Conservation (phyloP, 92 coral and sea anemone genomes). For the Galaxea fascicularis region DNA sequence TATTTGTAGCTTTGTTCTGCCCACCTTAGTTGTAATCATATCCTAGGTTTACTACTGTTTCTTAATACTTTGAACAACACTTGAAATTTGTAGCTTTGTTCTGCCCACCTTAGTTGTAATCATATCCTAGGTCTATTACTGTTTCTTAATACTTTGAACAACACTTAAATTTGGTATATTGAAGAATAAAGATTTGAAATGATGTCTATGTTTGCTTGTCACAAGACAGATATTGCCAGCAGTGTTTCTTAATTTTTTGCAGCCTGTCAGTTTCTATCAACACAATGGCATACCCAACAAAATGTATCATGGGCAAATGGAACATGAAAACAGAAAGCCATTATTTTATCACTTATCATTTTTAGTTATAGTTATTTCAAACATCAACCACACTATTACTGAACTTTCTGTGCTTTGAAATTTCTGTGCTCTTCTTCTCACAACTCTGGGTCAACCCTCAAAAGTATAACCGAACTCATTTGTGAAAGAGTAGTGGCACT, state of each 20-base stretch:
- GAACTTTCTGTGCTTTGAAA: background rate
- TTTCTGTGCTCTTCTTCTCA: constrained; percentile 26
- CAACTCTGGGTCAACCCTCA: constrained; percentile 42
- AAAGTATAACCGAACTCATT: constrained; percentile 64
- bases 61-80: too few species aligned
- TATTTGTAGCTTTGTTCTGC: too few species aligned
- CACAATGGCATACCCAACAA: constrained; percentile 27
- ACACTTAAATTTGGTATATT: constrained; percentile 29
- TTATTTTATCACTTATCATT: constrained; percentile 40
- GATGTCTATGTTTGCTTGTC: constrained; percentile 14
- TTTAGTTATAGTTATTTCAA: too few species aligned
- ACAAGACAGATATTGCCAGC: constrained; percentile 38
- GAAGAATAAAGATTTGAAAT: constrained; percentile 44
- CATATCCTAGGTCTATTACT: too few species aligned
- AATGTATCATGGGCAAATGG: too few species aligned
- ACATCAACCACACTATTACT: constrained; percentile 16
- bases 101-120: too few species aligned
- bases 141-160: too few species aligned
- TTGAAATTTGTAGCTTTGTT: too few species aligned
- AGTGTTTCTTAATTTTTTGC: constrained; percentile 31
- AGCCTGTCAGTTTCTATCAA: constrained; percentile 20
- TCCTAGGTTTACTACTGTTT: too few species aligned
- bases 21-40: too few species aligned
- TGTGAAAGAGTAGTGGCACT: too few species aligned
- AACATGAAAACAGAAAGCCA: too few species aligned